These are phyloP conservation scores for Telmatherina bonti DNA, from an alignment of 2,797 vertebrate genomes.

Conservation along the genomic window DNA sequence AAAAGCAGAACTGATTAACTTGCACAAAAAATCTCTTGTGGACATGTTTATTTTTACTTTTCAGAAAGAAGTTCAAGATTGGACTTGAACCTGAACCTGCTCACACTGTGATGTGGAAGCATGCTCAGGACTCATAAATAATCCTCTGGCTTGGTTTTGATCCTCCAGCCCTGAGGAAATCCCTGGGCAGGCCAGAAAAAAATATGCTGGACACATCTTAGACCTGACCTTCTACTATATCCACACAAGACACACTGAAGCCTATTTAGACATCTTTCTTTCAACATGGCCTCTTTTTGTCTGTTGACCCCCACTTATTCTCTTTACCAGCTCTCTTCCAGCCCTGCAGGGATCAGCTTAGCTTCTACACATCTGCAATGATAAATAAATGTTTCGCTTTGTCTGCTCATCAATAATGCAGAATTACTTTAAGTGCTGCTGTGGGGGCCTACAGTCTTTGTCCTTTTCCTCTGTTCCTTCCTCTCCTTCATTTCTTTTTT, in stretches of 20 bases:
- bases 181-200: slow-evolving; percentile 55
- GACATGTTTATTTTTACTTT: neutral
- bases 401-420: slow-evolving; percentile 93
- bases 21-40: neutral
- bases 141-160: slow-evolving; percentile 61
- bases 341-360: slow-evolving; percentile 62
- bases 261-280: slow-evolving; percentile 47
- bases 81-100: slow-evolving; percentile 17
- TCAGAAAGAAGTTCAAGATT: slow-evolving; percentile 14
- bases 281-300: slow-evolving; percentile 53
- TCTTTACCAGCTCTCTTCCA: slow-evolving; percentile 38
- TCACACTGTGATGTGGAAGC: slow-evolving; percentile 28
- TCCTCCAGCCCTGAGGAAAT: slow-evolving; percentile 63
- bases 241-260: slow-evolving; percentile 47
- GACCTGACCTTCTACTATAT: slow-evolving; percentile 60
- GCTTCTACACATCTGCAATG: slow-evolving; percentile 65
- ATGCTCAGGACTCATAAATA: slow-evolving; percentile 66
- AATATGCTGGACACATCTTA: slow-evolving; percentile 58
- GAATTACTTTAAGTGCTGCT: slow-evolving; percentile 88
- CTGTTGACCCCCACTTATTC: slow-evolving; percentile 48
- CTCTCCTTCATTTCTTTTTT: slow-evolving; percentile 28
- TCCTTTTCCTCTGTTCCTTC: slow-evolving; percentile 62
- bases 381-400: slow-evolving; percentile 93
- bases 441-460: slow-evolving; percentile 82
- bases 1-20: slow-evolving; percentile 2